phyloP scores from a whole-genome alignment of 2,888 invertebrate genomes.

The Aelia acuminata region DNA sequence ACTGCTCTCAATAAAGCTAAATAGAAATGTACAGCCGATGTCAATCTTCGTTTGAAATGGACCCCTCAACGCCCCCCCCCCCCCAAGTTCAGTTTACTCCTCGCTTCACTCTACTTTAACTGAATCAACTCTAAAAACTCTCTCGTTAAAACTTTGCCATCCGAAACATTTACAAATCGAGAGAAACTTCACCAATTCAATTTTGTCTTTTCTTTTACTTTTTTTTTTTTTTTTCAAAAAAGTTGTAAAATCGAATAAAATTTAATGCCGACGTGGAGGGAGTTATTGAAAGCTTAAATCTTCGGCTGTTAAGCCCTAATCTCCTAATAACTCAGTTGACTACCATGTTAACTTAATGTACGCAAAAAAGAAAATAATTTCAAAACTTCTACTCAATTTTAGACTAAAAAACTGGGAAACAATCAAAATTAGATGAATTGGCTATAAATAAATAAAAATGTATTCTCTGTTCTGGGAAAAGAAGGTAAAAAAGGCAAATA shows the following conservation, averaged over 20 bases:
- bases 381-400: neutral
- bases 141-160: slow-evolving; percentile 23
- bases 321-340: neutral
- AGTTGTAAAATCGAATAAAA: neutral
- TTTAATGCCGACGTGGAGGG: neutral
- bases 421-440: too few relatives aligned
- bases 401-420: neutral
- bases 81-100: neutral
- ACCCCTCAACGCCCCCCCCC: too few relatives aligned
- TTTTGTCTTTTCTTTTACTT: neutral
- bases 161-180: neutral
- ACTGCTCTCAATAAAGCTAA: slow-evolving; percentile 17
- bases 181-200: neutral
- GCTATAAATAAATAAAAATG: neutral
- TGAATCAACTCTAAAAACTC: slow-evolving; percentile 19
- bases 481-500: too few relatives aligned
- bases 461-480: too few relatives aligned
- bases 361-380: neutral
- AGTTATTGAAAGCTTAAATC: neutral
- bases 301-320: neutral
- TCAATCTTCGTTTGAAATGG: slow-evolving; percentile 30
- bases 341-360: neutral
- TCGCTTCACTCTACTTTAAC: neutral
- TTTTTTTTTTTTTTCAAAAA: neutral
- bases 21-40: slow-evolving; percentile 32